Evolutionary conservation across 2,113 vertebrate genomes (phyloP).

Genomic region (Platysternon megacephalum): DNA sequence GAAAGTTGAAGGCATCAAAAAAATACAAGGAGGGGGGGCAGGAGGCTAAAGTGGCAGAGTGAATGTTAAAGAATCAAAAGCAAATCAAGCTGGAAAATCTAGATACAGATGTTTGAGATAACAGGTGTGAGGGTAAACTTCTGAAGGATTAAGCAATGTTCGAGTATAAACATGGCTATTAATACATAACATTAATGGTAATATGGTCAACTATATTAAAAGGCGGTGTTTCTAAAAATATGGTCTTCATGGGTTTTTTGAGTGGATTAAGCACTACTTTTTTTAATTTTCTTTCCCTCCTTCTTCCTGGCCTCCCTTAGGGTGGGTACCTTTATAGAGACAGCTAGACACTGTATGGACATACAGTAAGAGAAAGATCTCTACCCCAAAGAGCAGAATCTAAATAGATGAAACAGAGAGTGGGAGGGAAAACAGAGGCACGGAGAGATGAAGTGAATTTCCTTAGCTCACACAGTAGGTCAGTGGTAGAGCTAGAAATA

Average conservation of each 20-base stretch:
- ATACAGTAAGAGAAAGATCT: background rate
- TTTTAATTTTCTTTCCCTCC: background rate
- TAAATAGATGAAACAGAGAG: background rate
- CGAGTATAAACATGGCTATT: background rate
- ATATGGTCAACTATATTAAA: background rate
- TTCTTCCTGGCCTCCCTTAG: background rate
- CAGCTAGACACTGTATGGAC: background rate
- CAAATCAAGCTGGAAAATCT: background rate
- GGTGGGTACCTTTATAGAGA: background rate
- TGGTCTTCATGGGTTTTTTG: background rate
- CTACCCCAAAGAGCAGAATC: constrained; percentile 17
- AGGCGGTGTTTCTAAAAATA: background rate
- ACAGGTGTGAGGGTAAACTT: background rate
- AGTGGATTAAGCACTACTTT: background rate
- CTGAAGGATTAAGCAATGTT: background rate
- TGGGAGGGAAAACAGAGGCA: background rate
- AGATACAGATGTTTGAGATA: background rate
- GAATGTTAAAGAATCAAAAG: background rate
- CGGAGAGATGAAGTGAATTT: background rate
- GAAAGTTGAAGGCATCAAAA: background rate
- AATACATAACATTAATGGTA: background rate
- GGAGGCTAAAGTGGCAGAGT: background rate
- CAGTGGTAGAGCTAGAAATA: background rate
- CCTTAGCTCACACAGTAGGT: constrained; percentile 1
- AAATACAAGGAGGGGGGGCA: background rate